These are phyloP conservation scores for Regulus satrapa DNA, from an alignment of 2,113 vertebrate genomes.

Conservation along the genomic window DNA sequence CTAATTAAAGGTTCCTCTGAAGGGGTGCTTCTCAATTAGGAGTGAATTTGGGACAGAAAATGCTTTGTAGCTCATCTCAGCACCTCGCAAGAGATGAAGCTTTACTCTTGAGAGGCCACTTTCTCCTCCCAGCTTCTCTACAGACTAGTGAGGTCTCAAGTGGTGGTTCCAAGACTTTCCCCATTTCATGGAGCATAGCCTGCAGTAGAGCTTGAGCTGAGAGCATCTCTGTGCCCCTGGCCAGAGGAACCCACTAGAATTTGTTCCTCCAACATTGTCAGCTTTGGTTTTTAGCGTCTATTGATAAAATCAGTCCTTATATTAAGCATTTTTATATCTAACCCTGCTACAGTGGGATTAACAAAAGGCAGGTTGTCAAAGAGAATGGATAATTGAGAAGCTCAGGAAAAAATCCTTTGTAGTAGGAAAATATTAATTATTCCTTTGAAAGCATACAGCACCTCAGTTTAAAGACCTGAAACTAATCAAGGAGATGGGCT, in stretches of 20 bases:
- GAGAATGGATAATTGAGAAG: background rate
- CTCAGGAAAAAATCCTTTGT: background rate
- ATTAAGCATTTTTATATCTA: background rate
- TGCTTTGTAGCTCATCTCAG: background rate
- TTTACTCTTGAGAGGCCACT: background rate
- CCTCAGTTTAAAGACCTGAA: background rate
- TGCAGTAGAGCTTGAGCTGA: background rate
- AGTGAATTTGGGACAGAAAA: background rate
- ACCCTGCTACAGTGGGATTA: background rate
- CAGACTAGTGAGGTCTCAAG: background rate
- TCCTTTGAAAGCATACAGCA: background rate
- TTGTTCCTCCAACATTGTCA: background rate
- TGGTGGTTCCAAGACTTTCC: background rate
- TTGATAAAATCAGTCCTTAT: background rate
- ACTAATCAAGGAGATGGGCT: background rate
- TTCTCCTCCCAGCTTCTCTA: background rate
- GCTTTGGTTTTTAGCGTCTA: background rate
- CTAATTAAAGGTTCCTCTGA: background rate
- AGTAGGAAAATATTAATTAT: background rate
- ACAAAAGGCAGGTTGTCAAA: background rate
- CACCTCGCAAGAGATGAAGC: background rate
- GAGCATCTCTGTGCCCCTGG: background rate
- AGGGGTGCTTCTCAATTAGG: background rate
- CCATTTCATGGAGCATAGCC: background rate
- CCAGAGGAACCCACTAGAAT: background rate